Percentiles rank a stretch among this genome's conserved stretches.
Evolutionary conservation across 2,797 vertebrate species (phyloP).

Genomic region (Peromyscus aztecus): DNA sequence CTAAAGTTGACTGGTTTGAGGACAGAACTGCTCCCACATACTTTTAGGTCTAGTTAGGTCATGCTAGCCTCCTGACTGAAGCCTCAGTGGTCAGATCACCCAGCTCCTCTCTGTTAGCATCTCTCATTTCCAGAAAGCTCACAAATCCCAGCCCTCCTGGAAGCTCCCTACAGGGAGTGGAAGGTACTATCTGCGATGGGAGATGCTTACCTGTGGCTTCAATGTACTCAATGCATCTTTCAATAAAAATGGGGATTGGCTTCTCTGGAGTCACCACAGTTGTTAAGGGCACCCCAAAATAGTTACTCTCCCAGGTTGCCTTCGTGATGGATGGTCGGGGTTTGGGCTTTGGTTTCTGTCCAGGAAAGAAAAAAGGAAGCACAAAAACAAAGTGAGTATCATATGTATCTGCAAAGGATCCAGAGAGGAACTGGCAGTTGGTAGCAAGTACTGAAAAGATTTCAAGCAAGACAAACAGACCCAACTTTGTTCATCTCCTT

Average conservation of each 20-base stretch:
- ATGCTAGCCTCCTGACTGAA: neutral
- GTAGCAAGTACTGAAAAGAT: neutral
- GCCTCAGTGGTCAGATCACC: neutral
- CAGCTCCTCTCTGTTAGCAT: neutral
- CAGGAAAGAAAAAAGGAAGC: conserved; percentile 62
- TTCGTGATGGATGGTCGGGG: conserved; percentile 95
- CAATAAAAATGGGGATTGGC: conserved; percentile 96
- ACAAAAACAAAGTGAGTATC: conserved; percentile 64
- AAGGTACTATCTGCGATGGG: neutral
- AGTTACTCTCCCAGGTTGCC: conserved; percentile 94
- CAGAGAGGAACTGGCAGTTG: neutral
- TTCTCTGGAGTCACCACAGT: conserved; percentile 92
- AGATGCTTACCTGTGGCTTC: conserved; percentile 93
- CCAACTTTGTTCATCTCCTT: neutral
- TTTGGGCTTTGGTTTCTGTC: conserved; percentile 94
- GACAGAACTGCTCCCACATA: neutral
- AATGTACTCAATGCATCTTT: conserved; percentile 97
- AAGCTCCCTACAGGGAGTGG: neutral
- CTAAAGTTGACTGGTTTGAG: neutral
- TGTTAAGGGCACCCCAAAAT: conserved; percentile 95
- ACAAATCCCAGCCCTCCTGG: neutral
- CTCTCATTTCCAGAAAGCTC: neutral
- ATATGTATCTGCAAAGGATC: neutral
- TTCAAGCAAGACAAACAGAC: conserved; percentile 14
- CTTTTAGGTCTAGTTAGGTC: neutral